These are phyloP conservation scores for Apogon hyalosoma DNA, from an alignment of 2,797 vertebrate genomes.

Conservation along the genomic window DNA sequence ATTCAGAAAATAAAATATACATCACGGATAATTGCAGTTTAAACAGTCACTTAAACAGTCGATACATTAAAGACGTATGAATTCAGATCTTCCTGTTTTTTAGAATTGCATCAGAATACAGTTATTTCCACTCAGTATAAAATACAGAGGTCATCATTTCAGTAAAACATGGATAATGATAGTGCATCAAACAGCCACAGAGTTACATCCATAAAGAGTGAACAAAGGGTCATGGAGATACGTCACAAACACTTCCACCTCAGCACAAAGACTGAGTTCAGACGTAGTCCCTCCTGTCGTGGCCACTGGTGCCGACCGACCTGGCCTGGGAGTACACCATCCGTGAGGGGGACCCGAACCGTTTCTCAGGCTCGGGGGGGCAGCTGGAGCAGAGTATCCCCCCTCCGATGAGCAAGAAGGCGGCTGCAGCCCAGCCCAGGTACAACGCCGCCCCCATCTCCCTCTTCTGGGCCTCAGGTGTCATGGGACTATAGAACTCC, in stretches of 20 bases:
- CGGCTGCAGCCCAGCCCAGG: slow-evolving; percentile 91
- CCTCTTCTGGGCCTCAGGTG: slow-evolving; percentile 85
- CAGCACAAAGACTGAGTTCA: slow-evolving; percentile 66
- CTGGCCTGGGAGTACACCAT: slow-evolving; percentile 86
- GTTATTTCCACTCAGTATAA: slow-evolving; percentile 12
- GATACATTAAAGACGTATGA: background rate
- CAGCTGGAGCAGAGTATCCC: slow-evolving; percentile 91
- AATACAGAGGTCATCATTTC: background rate
- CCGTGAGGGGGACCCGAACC: slow-evolving; percentile 82
- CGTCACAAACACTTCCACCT: background rate
- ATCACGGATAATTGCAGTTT: too few relatives aligned
- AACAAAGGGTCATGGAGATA: background rate
- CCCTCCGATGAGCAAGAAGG: slow-evolving; percentile 89
- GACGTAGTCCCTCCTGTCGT: slow-evolving; percentile 91
- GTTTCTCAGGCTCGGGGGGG: slow-evolving; percentile 86
- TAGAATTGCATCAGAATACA: slow-evolving; percentile 6
- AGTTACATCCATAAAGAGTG: background rate
- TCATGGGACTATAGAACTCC: slow-evolving; percentile 88
- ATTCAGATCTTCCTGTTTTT: background rate
- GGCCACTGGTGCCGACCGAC: slow-evolving; percentile 81
- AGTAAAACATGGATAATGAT: background rate
- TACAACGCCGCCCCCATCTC: slow-evolving; percentile 92
- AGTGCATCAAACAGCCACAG: slow-evolving; percentile 8
- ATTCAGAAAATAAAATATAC: slow-evolving; percentile 7
- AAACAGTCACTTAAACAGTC: too few relatives aligned